A percentile compares a stretch with the other conserved stretches of the same genome.
Conservation (phyloP, 1,140 invertebrate species). For the Drosophila insularis region DNA sequence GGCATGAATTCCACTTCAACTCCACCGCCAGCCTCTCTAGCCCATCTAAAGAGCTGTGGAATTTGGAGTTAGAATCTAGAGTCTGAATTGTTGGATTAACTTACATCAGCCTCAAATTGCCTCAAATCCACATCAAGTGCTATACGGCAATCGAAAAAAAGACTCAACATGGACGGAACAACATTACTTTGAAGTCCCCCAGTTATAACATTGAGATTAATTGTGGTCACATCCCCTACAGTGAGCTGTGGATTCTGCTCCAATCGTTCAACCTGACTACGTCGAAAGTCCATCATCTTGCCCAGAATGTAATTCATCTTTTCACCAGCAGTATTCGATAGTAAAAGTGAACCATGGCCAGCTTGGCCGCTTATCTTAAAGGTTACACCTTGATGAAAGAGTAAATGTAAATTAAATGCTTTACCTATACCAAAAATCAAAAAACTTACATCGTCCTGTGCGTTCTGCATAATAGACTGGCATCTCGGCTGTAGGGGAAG, state of each 20-base stretch:
- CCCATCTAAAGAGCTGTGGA: conserved; percentile 87
- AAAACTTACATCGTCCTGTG: conserved; percentile 86
- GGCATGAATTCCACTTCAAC: conserved; percentile 86
- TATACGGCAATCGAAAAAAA: conserved; percentile 92
- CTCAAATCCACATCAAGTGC: conserved; percentile 87
- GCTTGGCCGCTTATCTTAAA: conserved; percentile 86
- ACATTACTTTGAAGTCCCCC: conserved; percentile 97
- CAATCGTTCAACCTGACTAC: conserved; percentile 87
- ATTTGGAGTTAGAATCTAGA: background rate
- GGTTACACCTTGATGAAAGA: conserved; percentile 83
- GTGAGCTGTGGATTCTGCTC: conserved; percentile 85
- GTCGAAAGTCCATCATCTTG: conserved; percentile 89
- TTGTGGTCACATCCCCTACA: conserved; percentile 93
- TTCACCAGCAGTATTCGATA: conserved; percentile 92
- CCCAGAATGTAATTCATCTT: conserved; percentile 91
- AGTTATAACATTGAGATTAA: conserved; percentile 93
- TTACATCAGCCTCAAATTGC: conserved; percentile 89
- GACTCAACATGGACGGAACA: conserved; percentile 90
- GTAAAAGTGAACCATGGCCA: conserved; percentile 93
- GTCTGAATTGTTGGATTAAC: background rate
- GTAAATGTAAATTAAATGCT: background rate
- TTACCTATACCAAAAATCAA: background rate
- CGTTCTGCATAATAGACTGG: conserved; percentile 91
- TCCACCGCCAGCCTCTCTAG: conserved; percentile 90
- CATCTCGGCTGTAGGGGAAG: conserved; percentile 87